A percentile compares a stretch with the other conserved stretches of the same genome.
phyloP scores from a whole-genome alignment of 2,113 vertebrate genomes.

The Mirounga angustirostris region DNA sequence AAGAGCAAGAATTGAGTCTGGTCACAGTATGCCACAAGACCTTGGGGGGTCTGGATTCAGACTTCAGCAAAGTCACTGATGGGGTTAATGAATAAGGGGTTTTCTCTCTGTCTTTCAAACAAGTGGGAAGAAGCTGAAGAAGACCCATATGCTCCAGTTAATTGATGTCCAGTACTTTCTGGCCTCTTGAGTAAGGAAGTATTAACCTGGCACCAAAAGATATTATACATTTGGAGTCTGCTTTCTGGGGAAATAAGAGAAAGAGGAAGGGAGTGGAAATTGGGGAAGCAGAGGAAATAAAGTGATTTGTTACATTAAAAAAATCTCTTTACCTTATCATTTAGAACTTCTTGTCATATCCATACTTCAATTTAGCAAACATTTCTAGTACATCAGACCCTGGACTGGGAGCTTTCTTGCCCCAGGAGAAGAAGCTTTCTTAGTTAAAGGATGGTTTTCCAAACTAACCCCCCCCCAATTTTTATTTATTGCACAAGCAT shows the following conservation, averaged over 20 bases:
- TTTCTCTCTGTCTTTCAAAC: conserved; percentile 36
- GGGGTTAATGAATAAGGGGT: background rate
- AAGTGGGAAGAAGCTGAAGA: background rate
- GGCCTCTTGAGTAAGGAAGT: conserved; percentile 46
- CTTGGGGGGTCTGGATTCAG: conserved; percentile 43
- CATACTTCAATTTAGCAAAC: background rate
- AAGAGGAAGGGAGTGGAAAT: background rate
- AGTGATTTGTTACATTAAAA: background rate
- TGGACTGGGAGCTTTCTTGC: background rate
- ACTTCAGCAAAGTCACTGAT: conserved; percentile 13
- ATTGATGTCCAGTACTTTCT: conserved; percentile 34
- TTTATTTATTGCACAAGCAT: conserved; percentile 19
- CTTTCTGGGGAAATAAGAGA: background rate
- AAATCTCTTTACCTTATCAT: background rate
- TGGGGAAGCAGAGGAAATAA: background rate
- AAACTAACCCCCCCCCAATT: background rate
- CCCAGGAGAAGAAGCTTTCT: background rate
- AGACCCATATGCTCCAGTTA: background rate
- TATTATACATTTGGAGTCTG: background rate
- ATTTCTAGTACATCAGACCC: background rate
- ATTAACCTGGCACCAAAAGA: conserved; percentile 43
- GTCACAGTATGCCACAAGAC: background rate
- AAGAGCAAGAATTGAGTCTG: conserved; percentile 26
- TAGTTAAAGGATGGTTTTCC: background rate
- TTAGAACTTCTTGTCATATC: background rate